These are phyloP conservation scores for Oscheius sp. DNA, from an alignment of 2,888 invertebrate species.

Conservation along the genomic window DNA sequence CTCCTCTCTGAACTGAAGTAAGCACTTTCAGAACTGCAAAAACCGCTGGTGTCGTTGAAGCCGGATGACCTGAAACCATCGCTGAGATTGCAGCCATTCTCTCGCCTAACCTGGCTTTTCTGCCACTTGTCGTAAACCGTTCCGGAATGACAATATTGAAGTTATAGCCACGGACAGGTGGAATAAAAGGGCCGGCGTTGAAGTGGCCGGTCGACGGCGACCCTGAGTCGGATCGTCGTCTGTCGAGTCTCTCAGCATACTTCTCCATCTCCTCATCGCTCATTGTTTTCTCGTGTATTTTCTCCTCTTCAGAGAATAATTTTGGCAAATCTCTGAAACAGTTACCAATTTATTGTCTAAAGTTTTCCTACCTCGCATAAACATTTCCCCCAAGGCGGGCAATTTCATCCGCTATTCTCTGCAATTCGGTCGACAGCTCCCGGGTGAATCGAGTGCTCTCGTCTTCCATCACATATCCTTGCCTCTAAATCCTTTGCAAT, in stretches of 20 bases:
- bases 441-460: constrained; percentile 17
- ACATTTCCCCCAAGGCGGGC: neutral
- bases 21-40: constrained; percentile 33
- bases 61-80: neutral
- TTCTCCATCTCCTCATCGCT: constrained; percentile 39
- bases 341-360: neutral
- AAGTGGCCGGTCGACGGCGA: constrained; percentile 7
- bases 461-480: constrained; percentile 22
- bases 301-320: neutral
- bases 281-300: constrained; percentile 16
- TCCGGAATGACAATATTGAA: constrained; percentile 30
- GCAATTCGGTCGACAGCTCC: constrained; percentile 4
- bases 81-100: too few relatives aligned
- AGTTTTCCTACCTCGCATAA: constrained; percentile 11
- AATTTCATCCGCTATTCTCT: constrained; percentile 19
- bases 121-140: neutral
- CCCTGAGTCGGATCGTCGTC: constrained; percentile 23
- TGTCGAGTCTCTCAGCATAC: constrained; percentile 23
- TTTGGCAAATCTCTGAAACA: constrained; percentile 27
- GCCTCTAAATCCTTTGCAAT: neutral
- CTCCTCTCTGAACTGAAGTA: constrained; percentile 37
- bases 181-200: constrained; percentile 30
- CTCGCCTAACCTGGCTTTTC: neutral
- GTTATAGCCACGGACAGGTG: constrained; percentile 40
- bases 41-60: constrained; percentile 33